Base-by-base conservation (phyloP, 2,797 vertebrate genomes). In the Sarcophilus harrisii region DNA sequence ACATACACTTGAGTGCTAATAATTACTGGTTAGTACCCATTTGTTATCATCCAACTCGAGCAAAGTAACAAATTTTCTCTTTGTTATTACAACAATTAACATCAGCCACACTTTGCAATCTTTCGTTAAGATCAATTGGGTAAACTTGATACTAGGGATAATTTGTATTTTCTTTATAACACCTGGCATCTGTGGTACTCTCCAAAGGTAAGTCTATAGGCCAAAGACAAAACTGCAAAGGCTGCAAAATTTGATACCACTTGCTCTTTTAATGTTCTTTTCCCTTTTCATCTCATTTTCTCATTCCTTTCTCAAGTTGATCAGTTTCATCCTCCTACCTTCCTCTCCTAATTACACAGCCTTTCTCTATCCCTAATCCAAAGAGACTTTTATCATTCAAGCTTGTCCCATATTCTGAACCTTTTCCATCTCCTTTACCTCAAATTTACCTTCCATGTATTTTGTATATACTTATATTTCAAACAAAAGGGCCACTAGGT, bases 1-100 rank as follows among this genome's bases (percentile, higher is more conserved):
- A 81, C 73, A 81, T 81, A 45, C 21, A 81, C 73, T 81, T 81
- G n/a, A 81, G 73, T 81, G 73, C 73, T 81, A 81, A 81, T 81
- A 81, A 81, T 81, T 45, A 45, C 45, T 81, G 21, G 73, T 81
- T 81, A 81, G 73, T 81, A 81, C 73, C 73, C 45, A 81, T 81
- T 81, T 81, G 73, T 81, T 45, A 81, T 45, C 73, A 81, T 45
- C 73, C 73, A 45, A 45, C 24, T 45, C 73, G 45, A 81, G 73
- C 38, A 27, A 81, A 45, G 38, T 45, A 81, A 81, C 73, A 81
- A 81, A 81, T 81, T 81, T 81, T 81, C 38, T 81, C 73, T 81
- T 81, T 81, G 38, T 81, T 81, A 81, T 81, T 81, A 81, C n/a
- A 81, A 81, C 73, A 81, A 45, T 81, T 81, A 81, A 81, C 21